Percentiles rank a stretch among this genome's conserved stretches.
These are phyloP conservation scores for Drosophila setifemur DNA, from an alignment of 1,140 invertebrate genomes.

Conservation along the genomic window DNA sequence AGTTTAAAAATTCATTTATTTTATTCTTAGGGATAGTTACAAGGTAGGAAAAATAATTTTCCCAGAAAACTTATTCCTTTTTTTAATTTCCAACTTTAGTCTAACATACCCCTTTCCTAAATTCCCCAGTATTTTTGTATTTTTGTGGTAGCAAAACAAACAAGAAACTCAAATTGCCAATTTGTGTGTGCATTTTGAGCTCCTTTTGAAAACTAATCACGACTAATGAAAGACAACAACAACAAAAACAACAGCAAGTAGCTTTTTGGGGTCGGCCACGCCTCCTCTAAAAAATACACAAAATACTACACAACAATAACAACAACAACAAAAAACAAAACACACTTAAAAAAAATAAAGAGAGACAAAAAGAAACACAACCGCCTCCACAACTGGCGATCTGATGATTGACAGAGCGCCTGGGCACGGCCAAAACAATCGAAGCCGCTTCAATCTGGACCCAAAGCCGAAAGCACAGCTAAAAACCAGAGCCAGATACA, in stretches of 20 bases:
- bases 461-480: background rate
- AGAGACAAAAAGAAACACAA: background rate
- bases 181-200: slow-evolving; percentile 47
- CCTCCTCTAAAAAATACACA: slow-evolving; percentile 4
- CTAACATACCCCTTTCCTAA: background rate
- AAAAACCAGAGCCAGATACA: slow-evolving; percentile 3
- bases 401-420: slow-evolving; percentile 58
- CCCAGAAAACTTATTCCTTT: too few relatives aligned
- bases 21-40: too few relatives aligned
- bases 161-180: slow-evolving; percentile 49
- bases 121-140: background rate
- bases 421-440: slow-evolving; percentile 68
- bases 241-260: too few relatives aligned
- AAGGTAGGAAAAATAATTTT: too few relatives aligned
- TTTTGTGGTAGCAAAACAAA: slow-evolving; percentile 17
- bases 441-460: slow-evolving; percentile 44
- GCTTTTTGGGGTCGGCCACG: slow-evolving; percentile 66
- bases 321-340: background rate
- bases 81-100: too few relatives aligned
- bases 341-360: background rate
- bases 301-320: background rate
- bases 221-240: slow-evolving; percentile 67
- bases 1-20: too few relatives aligned
- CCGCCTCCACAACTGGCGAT: slow-evolving; percentile 43
- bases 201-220: slow-evolving; percentile 72